phyloP scores from a whole-genome alignment of 1,140 invertebrate genomes.

The Adoxophyes honmai region DNA sequence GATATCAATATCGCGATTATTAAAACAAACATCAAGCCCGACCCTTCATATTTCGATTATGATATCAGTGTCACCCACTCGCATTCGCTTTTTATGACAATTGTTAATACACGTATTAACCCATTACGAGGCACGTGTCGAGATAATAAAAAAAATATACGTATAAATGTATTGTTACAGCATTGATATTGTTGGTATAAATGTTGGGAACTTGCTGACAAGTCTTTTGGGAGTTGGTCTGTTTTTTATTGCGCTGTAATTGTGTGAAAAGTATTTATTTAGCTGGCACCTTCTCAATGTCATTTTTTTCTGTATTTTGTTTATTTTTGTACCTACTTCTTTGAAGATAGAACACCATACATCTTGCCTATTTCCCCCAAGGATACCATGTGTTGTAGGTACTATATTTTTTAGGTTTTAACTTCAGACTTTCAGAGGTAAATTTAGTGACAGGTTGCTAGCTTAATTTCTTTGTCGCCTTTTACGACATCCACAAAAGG shows the following conservation, averaged over 20 bases:
- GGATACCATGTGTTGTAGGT: too few relatives aligned
- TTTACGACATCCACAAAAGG: too few relatives aligned
- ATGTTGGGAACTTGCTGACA: slow-evolving; percentile 24
- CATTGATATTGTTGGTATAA: slow-evolving; percentile 47
- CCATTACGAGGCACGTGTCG: slow-evolving; percentile 70
- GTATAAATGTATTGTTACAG: slow-evolving; percentile 44
- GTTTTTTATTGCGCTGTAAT: not conserved
- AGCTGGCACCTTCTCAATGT: too few relatives aligned
- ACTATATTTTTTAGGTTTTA: too few relatives aligned
- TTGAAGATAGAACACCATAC: too few relatives aligned
- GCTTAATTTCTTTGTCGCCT: too few relatives aligned
- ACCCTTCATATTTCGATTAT: slow-evolving; percentile 73
- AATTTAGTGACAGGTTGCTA: too few relatives aligned
- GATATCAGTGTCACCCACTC: slow-evolving; percentile 67
- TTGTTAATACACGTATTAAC: slow-evolving; percentile 74
- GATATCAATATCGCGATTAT: slow-evolving; percentile 1
- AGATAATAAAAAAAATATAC: slow-evolving; percentile 61
- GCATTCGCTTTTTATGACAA: slow-evolving; percentile 50
- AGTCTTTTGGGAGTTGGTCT: not conserved
- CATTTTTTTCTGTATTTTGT: too few relatives aligned
- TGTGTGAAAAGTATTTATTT: too few relatives aligned
- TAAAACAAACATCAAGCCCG: slow-evolving; percentile 3
- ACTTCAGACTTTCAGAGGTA: too few relatives aligned
- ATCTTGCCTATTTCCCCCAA: too few relatives aligned
- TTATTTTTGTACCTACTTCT: too few relatives aligned